Evolutionary conservation across 2,797 vertebrate genomes (phyloP), one percentile per base, ranked within the genome.

Genomic region (Gobio occitaniae): DNA sequence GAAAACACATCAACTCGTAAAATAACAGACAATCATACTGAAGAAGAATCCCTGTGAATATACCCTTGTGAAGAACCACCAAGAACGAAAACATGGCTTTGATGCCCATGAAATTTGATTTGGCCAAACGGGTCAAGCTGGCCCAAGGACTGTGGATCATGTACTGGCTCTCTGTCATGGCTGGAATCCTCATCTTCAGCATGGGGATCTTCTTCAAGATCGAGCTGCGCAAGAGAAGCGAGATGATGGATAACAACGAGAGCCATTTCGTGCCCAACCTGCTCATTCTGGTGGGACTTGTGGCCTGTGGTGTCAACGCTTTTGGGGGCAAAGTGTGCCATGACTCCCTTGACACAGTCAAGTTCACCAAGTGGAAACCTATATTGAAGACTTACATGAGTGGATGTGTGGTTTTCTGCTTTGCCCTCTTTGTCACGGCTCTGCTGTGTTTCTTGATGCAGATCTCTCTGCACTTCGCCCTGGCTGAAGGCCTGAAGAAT

Each of bases 181-280:
- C 96, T 12, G 97, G 97, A n/a, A 96, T 99, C 82, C 71, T 96
- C 72, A 89, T 99, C 90, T 98, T 99, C 91, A 94, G 96, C 90
- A 94, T 99, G 71, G 98, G 98, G 11, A 93, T 99, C 76, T 98
- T 97, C 92, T 97, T 99, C 89, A 99, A 99, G 94, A 95, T 99
- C 4, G 98, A 99, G 84, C 95, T 99, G 74, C 95, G 96, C 90
- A 99, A 98, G 93, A 93, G 97, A 89, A 99, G 97, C 0, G 98
- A 99, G 41, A 94, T 99, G 94, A 99, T 99, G 98, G 95, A 97
- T 94, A 97, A 97, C 88, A 92, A 94, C 0, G 98, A 99, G 95
- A 98, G 97, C 92, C 98, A 99, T 86, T 93, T 99, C 87, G 97
- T 99, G 90, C 98, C 98, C 95, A 99, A 99, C 94, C 95, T 97